A percentile compares a stretch with the other conserved stretches of the same genome.
These are phyloP conservation scores for Scaptomyza caliginosa DNA, from an alignment of 2,888 invertebrate genomes.

Conservation along the genomic window DNA sequence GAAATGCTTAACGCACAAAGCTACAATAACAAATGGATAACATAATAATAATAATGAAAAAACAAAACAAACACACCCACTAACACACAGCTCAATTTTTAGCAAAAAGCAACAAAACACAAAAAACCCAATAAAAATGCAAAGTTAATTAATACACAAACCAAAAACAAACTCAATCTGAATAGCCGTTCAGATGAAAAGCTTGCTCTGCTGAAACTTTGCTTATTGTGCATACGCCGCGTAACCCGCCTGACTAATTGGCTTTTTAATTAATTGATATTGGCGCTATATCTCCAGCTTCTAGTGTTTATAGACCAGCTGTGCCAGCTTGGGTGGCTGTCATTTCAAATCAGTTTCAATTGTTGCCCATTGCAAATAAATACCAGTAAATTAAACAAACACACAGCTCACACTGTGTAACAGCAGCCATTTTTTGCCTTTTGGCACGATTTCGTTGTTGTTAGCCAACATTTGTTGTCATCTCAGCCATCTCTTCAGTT, in stretches of 20 bases:
- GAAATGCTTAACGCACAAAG: conserved; percentile 62
- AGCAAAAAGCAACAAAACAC: conserved; percentile 31
- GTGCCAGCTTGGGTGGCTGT: conserved; percentile 28
- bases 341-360: conserved; percentile 43
- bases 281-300: conserved; percentile 38
- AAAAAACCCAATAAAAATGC: conserved; percentile 65
- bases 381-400: conserved; percentile 19
- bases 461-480: conserved; percentile 23
- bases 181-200: conserved; percentile 14
- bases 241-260: conserved; percentile 55
- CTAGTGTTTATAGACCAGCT: conserved; percentile 31
- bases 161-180: conserved; percentile 1
- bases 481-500: conserved; percentile 16
- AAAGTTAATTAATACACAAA: conserved; percentile 65
- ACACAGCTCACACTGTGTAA: background rate
- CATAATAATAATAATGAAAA: conserved; percentile 18
- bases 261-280: conserved; percentile 67
- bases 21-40: conserved; percentile 3
- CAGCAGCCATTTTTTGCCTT: background rate
- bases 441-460: conserved; percentile 42
- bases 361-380: conserved; percentile 27
- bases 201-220: conserved; percentile 23
- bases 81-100: conserved; percentile 21
- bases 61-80: conserved; percentile 19
- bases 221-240: conserved; percentile 47